phyloP scores from a whole-genome alignment of 2,113 vertebrate species.

The Charadrius vociferus region DNA sequence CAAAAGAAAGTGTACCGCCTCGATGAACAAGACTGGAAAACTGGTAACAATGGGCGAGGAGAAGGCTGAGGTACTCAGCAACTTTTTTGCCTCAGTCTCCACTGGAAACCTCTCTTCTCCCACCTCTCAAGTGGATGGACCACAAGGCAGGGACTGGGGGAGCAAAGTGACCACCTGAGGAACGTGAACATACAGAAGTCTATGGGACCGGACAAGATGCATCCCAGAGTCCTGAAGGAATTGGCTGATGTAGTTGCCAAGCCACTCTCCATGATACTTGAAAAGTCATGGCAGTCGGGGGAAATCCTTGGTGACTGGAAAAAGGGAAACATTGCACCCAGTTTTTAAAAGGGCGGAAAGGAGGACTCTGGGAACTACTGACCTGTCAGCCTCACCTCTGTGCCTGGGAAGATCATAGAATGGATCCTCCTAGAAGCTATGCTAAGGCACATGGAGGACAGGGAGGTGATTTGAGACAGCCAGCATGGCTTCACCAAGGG shows the following conservation, averaged over 20 bases:
- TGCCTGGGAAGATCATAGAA: neutral
- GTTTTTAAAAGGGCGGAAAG: neutral
- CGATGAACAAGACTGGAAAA: too few relatives aligned
- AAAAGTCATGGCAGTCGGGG: neutral
- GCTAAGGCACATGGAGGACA: neutral
- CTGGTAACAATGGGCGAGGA: neutral
- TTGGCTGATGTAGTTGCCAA: neutral
- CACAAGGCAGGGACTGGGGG: too few relatives aligned
- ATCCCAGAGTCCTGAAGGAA: neutral
- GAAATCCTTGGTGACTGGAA: neutral
- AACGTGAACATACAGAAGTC: neutral
- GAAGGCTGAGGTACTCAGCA: neutral
- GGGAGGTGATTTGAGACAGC: neutral
- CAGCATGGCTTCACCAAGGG: neutral
- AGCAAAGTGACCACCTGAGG: neutral
- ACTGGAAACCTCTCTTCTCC: neutral
- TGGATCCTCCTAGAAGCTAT: neutral
- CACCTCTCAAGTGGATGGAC: neutral
- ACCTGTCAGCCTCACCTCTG: neutral
- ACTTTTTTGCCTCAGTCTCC: neutral
- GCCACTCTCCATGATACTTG: neutral
- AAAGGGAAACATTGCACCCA: neutral
- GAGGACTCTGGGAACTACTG: neutral
- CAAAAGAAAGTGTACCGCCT: neutral
- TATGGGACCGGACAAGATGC: too few relatives aligned